Conservation (phyloP, 2,797 vertebrate species). For the Bradypus variegatus region DNA sequence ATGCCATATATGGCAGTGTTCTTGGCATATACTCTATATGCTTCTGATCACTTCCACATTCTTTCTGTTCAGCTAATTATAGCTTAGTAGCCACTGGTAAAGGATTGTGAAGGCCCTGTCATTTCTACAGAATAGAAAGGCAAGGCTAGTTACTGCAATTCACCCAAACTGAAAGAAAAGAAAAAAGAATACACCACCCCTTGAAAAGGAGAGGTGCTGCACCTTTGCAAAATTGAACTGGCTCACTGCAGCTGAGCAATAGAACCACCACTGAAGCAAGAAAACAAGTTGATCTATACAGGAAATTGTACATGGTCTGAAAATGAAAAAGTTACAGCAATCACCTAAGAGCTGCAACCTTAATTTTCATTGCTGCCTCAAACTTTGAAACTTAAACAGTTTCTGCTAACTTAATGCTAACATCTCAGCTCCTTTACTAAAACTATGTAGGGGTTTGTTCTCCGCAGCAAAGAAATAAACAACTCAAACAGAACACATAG, state of each 20-base stretch:
- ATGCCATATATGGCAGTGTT: constrained; percentile 67
- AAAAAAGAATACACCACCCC: constrained; percentile 60
- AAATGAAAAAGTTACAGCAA: constrained; percentile 71
- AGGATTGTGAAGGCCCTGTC: constrained; percentile 66
- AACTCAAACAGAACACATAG: constrained; percentile 69
- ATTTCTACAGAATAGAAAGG: constrained; percentile 70
- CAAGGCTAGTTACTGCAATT: constrained; percentile 71
- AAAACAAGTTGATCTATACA: constrained; percentile 68
- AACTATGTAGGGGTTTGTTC: constrained; percentile 65
- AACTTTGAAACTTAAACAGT: constrained; percentile 58
- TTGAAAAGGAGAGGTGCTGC: constrained; percentile 72
- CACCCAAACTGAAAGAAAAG: constrained; percentile 64
- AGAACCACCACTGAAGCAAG: constrained; percentile 65
- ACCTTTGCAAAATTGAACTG: constrained; percentile 67
- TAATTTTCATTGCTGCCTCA: constrained; percentile 76
- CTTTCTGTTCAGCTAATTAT: constrained; percentile 70
- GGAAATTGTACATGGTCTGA: constrained; percentile 60
- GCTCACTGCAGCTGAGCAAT: constrained; percentile 69
- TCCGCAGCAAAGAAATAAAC: constrained; percentile 73
- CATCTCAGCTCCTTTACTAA: constrained; percentile 61
- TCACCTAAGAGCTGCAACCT: constrained; percentile 70
- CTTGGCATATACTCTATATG: constrained; percentile 66
- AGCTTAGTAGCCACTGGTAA: constrained; percentile 69
- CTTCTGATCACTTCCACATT: constrained; percentile 69
- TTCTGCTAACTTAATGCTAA: constrained; percentile 64